Evolutionary conservation across 2,113 vertebrate species (phyloP).

Genomic region (Sarotherodon lohbergeri): DNA sequence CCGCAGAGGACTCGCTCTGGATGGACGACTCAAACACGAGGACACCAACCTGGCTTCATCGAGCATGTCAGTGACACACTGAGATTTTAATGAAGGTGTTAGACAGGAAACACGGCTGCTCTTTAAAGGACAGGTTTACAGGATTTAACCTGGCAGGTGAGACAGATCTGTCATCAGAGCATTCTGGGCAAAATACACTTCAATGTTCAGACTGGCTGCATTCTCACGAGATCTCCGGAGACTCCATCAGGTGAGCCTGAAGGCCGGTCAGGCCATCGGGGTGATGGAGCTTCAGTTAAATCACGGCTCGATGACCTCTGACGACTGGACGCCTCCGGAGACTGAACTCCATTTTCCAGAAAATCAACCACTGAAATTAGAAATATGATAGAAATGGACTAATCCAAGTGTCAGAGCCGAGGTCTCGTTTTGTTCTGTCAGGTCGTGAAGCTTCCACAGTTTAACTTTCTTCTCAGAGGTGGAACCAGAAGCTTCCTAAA

Average conservation of each 20-base stretch:
- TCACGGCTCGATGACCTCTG: background rate
- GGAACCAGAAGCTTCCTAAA: background rate
- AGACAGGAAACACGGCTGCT: background rate
- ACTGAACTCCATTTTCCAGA: background rate
- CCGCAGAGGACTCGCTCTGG: conserved; percentile 82
- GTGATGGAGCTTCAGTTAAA: background rate
- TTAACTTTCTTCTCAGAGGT: background rate
- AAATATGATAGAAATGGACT: background rate
- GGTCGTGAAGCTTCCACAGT: background rate
- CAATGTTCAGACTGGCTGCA: background rate
- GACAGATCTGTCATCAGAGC: background rate
- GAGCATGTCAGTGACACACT: conserved; percentile 73
- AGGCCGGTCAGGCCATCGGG: background rate
- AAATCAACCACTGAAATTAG: background rate
- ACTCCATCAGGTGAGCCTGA: background rate
- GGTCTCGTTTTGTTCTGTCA: background rate
- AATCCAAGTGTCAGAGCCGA: background rate
- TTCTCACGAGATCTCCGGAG: background rate
- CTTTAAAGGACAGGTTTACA: background rate
- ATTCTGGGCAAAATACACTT: background rate
- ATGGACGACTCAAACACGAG: conserved; percentile 88
- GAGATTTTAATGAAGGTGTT: background rate
- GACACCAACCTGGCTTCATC: conserved; percentile 93
- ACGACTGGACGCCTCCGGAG: background rate
- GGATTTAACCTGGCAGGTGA: background rate